phyloP scores from a whole-genome alignment of 2,888 invertebrate genomes.

The Xylota segnis region DNA sequence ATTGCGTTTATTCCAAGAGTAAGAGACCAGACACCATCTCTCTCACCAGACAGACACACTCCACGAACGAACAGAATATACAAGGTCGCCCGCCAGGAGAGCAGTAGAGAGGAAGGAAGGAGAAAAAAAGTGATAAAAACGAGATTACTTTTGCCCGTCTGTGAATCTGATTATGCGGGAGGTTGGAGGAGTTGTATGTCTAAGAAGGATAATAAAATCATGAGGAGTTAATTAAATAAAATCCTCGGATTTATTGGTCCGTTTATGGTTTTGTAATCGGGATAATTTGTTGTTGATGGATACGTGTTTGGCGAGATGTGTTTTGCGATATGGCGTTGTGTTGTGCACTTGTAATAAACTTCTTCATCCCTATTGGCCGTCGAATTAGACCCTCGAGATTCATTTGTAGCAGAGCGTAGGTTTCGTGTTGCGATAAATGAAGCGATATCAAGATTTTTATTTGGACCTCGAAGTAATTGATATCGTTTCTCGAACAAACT shows the following conservation, averaged over 20 bases:
- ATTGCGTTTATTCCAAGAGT: conserved; percentile 78
- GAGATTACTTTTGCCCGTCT: conserved; percentile 71
- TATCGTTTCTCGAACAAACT: no score
- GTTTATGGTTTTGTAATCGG: conserved; percentile 77
- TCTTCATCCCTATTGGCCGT: background rate
- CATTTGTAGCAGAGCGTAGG: background rate
- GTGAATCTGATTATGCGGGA: conserved; percentile 57
- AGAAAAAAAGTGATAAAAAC: conserved; percentile 67
- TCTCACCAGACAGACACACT: conserved; percentile 30
- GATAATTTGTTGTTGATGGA: conserved; percentile 77
- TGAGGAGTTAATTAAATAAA: conserved; percentile 77
- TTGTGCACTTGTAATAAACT: conserved; percentile 19
- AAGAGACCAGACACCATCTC: conserved; percentile 19
- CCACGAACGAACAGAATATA: background rate
- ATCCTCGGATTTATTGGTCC: conserved; percentile 75
- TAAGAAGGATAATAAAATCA: conserved; percentile 75
- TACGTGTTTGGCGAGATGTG: conserved; percentile 63
- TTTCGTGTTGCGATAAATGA: background rate
- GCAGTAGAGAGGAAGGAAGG: background rate
- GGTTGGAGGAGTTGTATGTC: conserved; percentile 38
- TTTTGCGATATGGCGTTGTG: conserved; percentile 12
- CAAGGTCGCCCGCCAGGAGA: background rate
- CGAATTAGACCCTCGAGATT: conserved; percentile 6
- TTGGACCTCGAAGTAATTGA: no score
- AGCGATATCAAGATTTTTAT: background rate